Evolutionary conservation across 2,888 invertebrate species (phyloP), one percentile per base, ranked within the genome.

Genomic region (Brenthis hecate): DNA sequence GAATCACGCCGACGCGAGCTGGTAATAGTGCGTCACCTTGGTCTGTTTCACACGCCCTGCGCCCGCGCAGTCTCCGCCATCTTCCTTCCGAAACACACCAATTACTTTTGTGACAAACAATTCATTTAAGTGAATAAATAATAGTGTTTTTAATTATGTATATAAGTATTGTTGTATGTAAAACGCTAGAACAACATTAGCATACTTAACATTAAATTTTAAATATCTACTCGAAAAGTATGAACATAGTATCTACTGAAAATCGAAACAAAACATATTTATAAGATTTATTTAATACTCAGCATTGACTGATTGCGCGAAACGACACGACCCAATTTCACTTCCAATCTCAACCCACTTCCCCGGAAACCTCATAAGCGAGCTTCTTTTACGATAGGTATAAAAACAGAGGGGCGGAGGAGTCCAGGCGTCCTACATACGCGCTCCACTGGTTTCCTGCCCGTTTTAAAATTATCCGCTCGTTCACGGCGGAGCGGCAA

Each of bases 401-500:
- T 87, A 85, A 85, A 87, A 84, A 81, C 81, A 77, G 77, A 78
- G 83, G 76, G 85, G 81, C 79, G 76, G 76, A 77, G 78, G 84
- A 84, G 84, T 85, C 85, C 88, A 85, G 85, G 83, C 88, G 90
- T 83, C 89, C 90, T 88, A 89, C 78, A 90, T 89, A 83, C 84
- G 84, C 89, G 90, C 88, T 88, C 81, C 85, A 85, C 80, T 90
- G 91, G 81, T 87, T 89, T 91, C 89, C 89, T 87, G 87, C 79
- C 85, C 85, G 86, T 85, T 88, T 85, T 90, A 91, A 88, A 91
- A 88, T 91, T 88, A 89, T 82, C 89, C 81, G 82, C 85, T 84
- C 84, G 80, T 81, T 82, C 85, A 84, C 88, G 85, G 80, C 83
- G 85, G 81, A 86, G 88, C 89, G 88, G 84, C 83, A 88, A 86